A percentile compares a stretch with the other conserved stretches of the same genome.
Conservation (phyloP, 2,888 invertebrate species). For the Empis stercorea region DNA sequence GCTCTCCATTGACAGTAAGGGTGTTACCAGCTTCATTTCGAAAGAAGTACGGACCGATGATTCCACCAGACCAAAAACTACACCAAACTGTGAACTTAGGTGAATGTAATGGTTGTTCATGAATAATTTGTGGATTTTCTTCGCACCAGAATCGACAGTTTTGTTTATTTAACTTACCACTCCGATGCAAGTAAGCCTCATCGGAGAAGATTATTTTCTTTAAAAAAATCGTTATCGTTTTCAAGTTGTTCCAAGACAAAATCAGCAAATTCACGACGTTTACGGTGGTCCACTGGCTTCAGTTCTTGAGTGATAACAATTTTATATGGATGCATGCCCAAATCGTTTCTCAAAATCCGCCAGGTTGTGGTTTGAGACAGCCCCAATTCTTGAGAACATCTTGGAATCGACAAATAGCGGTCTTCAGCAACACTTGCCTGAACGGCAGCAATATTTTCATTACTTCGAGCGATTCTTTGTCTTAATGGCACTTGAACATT, state of each 20-base stretch:
- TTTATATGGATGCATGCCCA: conserved; percentile 3
- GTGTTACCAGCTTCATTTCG: background rate
- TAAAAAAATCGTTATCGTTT: background rate
- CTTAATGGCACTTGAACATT: background rate
- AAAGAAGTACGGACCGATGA: background rate
- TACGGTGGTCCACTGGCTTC: conserved; percentile 4
- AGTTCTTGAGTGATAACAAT: conserved; percentile 2
- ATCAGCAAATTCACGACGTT: conserved; percentile 4
- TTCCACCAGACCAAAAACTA: background rate
- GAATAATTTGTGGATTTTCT: background rate
- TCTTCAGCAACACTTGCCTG: background rate
- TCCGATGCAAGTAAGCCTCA: conserved; percentile 1
- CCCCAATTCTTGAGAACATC: too few relatives aligned
- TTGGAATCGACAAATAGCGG: too few relatives aligned
- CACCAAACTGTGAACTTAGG: background rate
- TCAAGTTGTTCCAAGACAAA: background rate
- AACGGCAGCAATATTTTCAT: too few relatives aligned
- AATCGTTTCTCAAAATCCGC: conserved; percentile 1
- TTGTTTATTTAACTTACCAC: background rate
- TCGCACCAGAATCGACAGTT: background rate
- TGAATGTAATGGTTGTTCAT: background rate
- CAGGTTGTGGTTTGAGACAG: too few relatives aligned
- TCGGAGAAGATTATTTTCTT: background rate
- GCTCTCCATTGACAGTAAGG: background rate
- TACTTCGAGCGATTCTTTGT: background rate